Conservation (phyloP, 2,797 vertebrate species). For the Enteromius thamalakanensis region DNA sequence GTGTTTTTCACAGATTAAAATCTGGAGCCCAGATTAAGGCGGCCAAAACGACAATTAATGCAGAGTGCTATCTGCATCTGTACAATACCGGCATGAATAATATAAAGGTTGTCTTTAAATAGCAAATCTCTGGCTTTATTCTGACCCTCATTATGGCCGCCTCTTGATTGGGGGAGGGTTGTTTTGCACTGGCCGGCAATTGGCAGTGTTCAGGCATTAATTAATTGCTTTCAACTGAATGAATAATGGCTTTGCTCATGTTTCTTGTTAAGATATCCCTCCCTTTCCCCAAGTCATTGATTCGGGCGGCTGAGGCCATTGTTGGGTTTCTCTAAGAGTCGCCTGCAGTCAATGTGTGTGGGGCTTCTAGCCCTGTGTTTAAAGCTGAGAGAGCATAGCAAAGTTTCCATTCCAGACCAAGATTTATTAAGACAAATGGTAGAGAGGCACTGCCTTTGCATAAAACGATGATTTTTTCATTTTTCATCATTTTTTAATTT, state of each 20-base stretch:
- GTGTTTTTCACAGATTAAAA: constrained; percentile 21
- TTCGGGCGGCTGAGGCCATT: constrained; percentile 49
- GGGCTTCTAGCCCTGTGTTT: not conserved
- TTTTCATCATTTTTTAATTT: too few species aligned
- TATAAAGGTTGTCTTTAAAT: constrained; percentile 30
- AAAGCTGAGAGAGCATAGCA: constrained; percentile 28
- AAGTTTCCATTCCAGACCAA: constrained; percentile 44
- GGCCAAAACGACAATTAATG: not conserved
- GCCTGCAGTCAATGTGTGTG: constrained; percentile 24
- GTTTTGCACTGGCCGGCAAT: constrained; percentile 41
- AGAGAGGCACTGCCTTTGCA: constrained; percentile 34
- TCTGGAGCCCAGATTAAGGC: constrained; percentile 7
- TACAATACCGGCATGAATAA: constrained; percentile 9
- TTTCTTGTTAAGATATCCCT: constrained; percentile 53
- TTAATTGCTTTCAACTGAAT: constrained; percentile 58
- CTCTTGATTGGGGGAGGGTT: constrained; percentile 15
- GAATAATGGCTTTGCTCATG: constrained; percentile 59
- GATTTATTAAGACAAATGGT: constrained; percentile 52
- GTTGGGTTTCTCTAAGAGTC: constrained; percentile 41
- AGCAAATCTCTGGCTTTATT: constrained; percentile 21
- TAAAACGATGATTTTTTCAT: not conserved
- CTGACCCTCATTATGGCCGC: constrained; percentile 1
- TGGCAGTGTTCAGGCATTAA: constrained; percentile 56
- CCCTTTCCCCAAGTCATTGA: constrained; percentile 52
- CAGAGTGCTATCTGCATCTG: not conserved